Conservation (phyloP, 2,113 vertebrate species). For the Ictalurus furcatus region DNA sequence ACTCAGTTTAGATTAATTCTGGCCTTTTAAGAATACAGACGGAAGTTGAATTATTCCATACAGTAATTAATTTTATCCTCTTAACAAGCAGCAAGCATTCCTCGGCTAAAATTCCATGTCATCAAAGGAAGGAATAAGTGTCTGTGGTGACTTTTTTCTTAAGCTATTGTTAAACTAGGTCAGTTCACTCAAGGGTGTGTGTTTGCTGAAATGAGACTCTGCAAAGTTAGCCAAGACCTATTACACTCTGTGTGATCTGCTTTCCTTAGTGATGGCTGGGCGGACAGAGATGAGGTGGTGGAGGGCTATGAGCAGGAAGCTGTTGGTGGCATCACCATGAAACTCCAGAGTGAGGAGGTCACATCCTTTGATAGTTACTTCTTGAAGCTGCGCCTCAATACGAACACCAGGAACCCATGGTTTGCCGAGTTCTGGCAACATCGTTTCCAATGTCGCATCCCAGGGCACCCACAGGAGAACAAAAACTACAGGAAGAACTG, state of each 20-base stretch:
- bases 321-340: slow-evolving; percentile 94
- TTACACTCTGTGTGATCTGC: slow-evolving; percentile 15
- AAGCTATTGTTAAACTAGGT: slow-evolving; percentile 42
- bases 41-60: not conserved
- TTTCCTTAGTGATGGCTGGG: slow-evolving; percentile 89
- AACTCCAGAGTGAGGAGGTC: slow-evolving; percentile 92
- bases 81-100: not conserved
- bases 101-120: not conserved
- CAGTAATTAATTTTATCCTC: not conserved
- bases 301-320: slow-evolving; percentile 95
- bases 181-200: slow-evolving; percentile 32
- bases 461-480: slow-evolving; percentile 88
- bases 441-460: slow-evolving; percentile 93
- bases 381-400: slow-evolving; percentile 86
- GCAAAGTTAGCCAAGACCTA: slow-evolving; percentile 18
- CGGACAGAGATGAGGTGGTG: slow-evolving; percentile 96
- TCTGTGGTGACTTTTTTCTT: slow-evolving; percentile 15
- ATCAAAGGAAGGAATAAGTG: slow-evolving; percentile 6
- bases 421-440: slow-evolving; percentile 98
- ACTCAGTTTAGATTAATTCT: not conserved
- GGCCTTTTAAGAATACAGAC: not conserved
- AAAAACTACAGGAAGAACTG: slow-evolving; percentile 87
- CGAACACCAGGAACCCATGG: slow-evolving; percentile 94
- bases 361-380: slow-evolving; percentile 92
- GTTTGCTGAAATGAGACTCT: slow-evolving; percentile 18